A percentile compares a stretch with the other conserved stretches of the same genome.
Evolutionary conservation across 2,113 vertebrate species (phyloP).

Genomic region (Myrmecobius fasciatus): DNA sequence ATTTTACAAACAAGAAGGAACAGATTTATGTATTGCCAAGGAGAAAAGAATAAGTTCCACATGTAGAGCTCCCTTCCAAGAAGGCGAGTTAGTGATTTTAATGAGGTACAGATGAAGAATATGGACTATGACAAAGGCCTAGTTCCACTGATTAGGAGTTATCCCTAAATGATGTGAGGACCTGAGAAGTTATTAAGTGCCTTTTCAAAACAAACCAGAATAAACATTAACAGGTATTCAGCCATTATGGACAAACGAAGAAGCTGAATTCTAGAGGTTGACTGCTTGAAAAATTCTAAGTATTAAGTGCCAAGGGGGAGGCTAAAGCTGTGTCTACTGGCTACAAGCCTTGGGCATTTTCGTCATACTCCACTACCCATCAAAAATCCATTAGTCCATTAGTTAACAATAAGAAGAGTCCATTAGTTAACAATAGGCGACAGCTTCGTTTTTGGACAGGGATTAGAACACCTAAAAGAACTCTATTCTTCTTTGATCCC

Average conservation of each 20-base stretch:
- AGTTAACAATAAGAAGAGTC: background rate
- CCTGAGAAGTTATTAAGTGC: background rate
- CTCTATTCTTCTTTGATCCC: background rate
- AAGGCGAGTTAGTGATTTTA: background rate
- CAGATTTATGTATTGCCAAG: no score
- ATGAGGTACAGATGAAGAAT: background rate
- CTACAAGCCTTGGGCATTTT: background rate
- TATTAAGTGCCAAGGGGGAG: background rate
- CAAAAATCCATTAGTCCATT: no score
- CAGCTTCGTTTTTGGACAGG: background rate
- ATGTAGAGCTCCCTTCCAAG: background rate
- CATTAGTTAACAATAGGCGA: background rate
- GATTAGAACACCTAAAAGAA: background rate
- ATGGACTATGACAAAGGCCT: background rate
- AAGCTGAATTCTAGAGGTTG: background rate
- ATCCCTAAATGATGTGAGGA: background rate
- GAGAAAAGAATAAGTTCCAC: background rate
- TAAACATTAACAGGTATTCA: background rate
- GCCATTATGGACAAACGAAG: background rate
- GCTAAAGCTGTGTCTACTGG: background rate
- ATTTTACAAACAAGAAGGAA: background rate
- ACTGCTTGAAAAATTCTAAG: background rate
- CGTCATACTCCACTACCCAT: background rate
- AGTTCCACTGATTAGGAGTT: background rate
- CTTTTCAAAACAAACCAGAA: background rate